phyloP scores from a whole-genome alignment of 2,113 vertebrate species.

The Podilymbus podiceps region DNA sequence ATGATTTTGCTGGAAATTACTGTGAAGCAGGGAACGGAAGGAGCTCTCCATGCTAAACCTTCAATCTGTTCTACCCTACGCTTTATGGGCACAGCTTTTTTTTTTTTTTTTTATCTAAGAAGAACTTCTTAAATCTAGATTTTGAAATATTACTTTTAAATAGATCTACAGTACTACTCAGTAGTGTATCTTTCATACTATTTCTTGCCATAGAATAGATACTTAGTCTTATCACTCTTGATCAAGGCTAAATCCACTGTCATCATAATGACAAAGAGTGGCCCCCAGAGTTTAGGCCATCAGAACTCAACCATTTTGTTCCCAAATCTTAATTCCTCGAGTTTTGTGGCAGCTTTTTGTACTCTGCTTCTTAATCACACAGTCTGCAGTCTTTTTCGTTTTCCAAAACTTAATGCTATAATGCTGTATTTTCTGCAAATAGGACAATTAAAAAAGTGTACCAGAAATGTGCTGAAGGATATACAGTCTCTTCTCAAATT shows the following conservation, averaged over 20 bases:
- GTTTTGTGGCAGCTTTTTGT: background rate
- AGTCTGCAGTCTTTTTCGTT: too few relatives aligned
- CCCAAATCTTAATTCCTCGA: background rate
- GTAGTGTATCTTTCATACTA: background rate
- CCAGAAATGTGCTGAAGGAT: background rate
- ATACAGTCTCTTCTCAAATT: background rate
- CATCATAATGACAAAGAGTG: background rate
- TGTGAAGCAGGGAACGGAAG: background rate
- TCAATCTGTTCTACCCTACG: fast-evolving
- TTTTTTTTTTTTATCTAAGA: background rate
- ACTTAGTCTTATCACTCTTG: background rate
- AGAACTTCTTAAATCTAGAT: background rate
- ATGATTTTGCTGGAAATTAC: background rate
- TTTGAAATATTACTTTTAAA: background rate
- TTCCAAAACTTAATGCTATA: background rate
- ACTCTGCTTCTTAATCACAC: background rate
- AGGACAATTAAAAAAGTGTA: background rate
- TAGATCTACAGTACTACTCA: background rate
- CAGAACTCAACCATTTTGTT: background rate
- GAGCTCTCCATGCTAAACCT: background rate
- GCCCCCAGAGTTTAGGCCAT: background rate
- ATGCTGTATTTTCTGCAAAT: background rate
- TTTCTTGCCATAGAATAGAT: background rate
- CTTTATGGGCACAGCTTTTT: background rate
- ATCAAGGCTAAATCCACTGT: background rate